Base-by-base conservation (phyloP, 2,888 invertebrate genomes). In the Drosophila sordidula region DNA sequence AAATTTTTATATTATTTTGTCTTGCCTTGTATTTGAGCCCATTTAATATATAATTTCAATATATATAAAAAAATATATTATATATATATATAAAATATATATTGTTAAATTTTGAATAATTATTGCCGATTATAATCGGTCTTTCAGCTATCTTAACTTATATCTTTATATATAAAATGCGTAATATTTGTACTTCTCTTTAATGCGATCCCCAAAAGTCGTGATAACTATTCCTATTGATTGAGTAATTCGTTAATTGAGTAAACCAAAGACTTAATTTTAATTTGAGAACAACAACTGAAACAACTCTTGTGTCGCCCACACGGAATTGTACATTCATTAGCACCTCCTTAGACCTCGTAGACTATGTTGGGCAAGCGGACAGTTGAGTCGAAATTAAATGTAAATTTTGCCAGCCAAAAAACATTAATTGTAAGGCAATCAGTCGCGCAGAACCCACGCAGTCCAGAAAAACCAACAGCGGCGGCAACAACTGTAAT, bases 371-470 rank as follows among this genome's bases (percentile, higher is more conserved):
- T 67, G 46, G 42, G 14, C 38, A 55, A 65, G 25, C 36, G 57
- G 29, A 26, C 32, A 41, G 71, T 74, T 80, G 56, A 76, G 73
- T 76, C 71, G 8, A 80, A 80, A 89, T 86, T 88, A 87, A 89
- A 78, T 78, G 75, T 54, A 70, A 69, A 69, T 75, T 70, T 32
- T 57, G 38, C 41, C 39, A 74, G 42, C 11, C 14, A 39, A 51
- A 59, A 56, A 57, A 50, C 56, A 54, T 67, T 68, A 68, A 58
- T 74, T 72, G 68, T 59, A 58, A 65, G 39, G 52, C 71, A 71
- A 78, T 73, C 77, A 78, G 65, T 16, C 42, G 38, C 46, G 42
- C 16, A 51, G 46, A 62, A 32, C 78, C 78, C 78, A 77, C 75
- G 57, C 67, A 63, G 47, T 29, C 26, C 12, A 32, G 34, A 29